A percentile compares a stretch with the other conserved stretches of the same genome.
Evolutionary conservation across 2,797 vertebrate species (phyloP).

Genomic region (Manis pentadactyla): DNA sequence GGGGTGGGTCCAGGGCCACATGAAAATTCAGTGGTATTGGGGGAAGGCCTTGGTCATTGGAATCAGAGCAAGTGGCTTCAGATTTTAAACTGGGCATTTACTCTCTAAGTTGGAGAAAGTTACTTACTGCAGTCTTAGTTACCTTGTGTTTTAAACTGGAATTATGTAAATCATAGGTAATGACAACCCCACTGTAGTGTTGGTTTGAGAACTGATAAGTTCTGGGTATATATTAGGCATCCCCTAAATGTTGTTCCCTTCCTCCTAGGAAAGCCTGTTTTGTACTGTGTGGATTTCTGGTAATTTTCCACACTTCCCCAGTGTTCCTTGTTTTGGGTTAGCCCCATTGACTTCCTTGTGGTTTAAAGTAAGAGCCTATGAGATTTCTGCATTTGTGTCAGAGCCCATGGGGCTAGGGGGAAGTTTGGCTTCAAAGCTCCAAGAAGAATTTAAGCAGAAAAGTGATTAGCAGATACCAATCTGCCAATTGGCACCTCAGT

Average conservation of each 20-base stretch:
- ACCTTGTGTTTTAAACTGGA: neutral
- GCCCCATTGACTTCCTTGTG: neutral
- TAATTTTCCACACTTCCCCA: neutral
- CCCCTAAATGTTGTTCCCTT: neutral
- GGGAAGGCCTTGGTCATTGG: neutral
- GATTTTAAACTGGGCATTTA: neutral
- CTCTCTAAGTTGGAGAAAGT: neutral
- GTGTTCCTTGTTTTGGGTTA: neutral
- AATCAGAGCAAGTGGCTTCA: neutral
- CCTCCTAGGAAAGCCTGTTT: neutral
- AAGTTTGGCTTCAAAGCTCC: neutral
- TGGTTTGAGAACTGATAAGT: neutral
- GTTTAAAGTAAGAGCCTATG: neutral
- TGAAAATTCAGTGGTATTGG: neutral
- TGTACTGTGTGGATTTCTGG: neutral
- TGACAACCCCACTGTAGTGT: accelerated
- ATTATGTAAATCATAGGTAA: neutral
- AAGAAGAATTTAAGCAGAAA: neutral
- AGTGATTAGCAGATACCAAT: neutral
- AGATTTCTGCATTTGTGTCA: neutral
- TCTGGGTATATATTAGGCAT: neutral
- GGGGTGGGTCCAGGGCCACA: too few species aligned
- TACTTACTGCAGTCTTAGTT: neutral
- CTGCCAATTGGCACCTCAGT: too few species aligned
- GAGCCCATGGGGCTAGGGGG: neutral